Evolutionary conservation across 2,113 vertebrate species (phyloP).

Genomic region (Coturnix japonica): DNA sequence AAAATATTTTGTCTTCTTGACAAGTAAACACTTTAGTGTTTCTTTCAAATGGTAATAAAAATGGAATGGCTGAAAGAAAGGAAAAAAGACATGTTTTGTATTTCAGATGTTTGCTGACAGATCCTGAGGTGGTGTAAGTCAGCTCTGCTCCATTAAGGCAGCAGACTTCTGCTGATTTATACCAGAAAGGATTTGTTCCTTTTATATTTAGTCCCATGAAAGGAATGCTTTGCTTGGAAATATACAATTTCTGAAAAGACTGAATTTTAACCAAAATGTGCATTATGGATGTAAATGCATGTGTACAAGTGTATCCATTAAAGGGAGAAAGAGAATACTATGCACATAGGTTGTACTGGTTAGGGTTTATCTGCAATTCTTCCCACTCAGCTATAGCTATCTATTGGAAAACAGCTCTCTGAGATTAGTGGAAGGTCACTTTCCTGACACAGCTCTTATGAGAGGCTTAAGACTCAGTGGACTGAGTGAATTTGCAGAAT

Average conservation of each 20-base stretch:
- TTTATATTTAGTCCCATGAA: not conserved
- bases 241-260: not conserved
- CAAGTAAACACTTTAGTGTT: constrained; percentile 19
- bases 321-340: not conserved
- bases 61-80: not conserved
- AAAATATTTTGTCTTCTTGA: constrained; percentile 25
- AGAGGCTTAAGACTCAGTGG: not conserved
- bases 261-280: not conserved
- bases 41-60: constrained; percentile 27
- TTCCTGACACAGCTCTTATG: not conserved
- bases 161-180: not conserved
- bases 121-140: constrained; percentile 11
- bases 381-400: not conserved
- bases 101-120: not conserved
- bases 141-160: not conserved
- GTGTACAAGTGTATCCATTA: fast-evolving
- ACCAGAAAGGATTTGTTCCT: not conserved
- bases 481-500: not conserved
- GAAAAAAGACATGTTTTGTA: not conserved
- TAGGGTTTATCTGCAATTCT: not conserved
- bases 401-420: not conserved
- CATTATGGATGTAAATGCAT: not conserved
- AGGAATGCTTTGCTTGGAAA: not conserved
- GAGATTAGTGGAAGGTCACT: not conserved
- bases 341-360: not conserved